phyloP scores from a whole-genome alignment of 2,888 invertebrate genomes.

The Ceriagrion tenellum region DNA sequence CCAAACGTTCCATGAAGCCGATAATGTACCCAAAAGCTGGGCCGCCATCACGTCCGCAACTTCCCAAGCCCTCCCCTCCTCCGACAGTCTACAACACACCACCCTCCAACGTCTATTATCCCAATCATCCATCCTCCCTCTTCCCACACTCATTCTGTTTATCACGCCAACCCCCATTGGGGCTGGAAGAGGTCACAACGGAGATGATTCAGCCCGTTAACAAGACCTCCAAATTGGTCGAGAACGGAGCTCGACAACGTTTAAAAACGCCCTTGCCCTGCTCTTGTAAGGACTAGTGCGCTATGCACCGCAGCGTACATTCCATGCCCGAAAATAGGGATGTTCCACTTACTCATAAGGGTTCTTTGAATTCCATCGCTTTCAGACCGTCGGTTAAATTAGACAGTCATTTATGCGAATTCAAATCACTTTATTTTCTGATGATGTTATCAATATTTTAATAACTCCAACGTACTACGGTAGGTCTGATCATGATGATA shows the following conservation, averaged over 20 bases:
- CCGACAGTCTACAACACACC: neutral
- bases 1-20: neutral
- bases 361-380: too few species aligned
- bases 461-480: too few species aligned
- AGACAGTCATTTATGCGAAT: too few species aligned
- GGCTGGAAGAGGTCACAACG: conserved; percentile 16
- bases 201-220: conserved; percentile 12
- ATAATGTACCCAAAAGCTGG: neutral
- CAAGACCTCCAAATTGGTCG: neutral
- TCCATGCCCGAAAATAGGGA: neutral
- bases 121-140: neutral
- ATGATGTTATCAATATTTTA: too few species aligned
- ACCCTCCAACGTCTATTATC: neutral
- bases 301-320: neutral
- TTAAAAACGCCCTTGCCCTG: neutral
- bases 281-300: neutral
- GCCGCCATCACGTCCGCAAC: neutral
- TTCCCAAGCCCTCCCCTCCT: neutral
- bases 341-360: too few species aligned
- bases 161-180: neutral
- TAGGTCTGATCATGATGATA: too few species aligned
- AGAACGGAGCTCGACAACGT: neutral
- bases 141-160: neutral
- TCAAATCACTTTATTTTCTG: too few species aligned
- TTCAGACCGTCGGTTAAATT: too few species aligned